Base-by-base conservation (phyloP, 2,113 vertebrate species). In the Nibea coibor region DNA sequence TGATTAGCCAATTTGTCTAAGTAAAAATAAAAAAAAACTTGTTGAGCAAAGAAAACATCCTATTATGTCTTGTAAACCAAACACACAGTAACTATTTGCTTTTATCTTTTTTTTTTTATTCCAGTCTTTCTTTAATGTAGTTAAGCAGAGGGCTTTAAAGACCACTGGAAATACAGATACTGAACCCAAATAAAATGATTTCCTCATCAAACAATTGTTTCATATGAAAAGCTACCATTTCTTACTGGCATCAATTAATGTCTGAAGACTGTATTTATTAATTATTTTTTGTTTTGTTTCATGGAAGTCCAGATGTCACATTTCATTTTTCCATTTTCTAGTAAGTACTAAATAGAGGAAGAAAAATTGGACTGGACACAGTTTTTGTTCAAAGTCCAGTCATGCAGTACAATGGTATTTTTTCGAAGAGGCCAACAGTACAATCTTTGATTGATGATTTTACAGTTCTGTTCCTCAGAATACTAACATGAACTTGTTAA, bases 391-490 rank as follows among this genome's bases (percentile, higher is more conserved):
- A 51, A 51, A 74, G 20, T 56, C 19, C 39, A 65, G 50, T 35
- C 42, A 12, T 35, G 63, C 24, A 58, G 39, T 22, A 19, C 42
- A 19, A 48, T 20, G 43, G 57, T 59, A 5, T 35, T 35, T 39
- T 39, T 39, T 39, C 35, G 5, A 35, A 58, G 22, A 62, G n/a
- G 64, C 14, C 58, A 70, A 2, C 47, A 70, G 54, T 51, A 56
- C 20, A 45, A 72, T 66, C 3, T 58, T 76, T 76, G 54, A 72
- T 72, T 71, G 45, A 35, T 59, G 57, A 69, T 65, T 84, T 74
- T 28, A 67, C 28, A 20, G 2, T 12, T 22, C 4, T 26, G 17
- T 61, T 78, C 51, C 45, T 69, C 45, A 35, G 64, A 54, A 12
- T 70, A 22, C 6, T 4, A 72, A 67, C 58, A 65, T 24, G 10